Evolutionary conservation across 2,888 invertebrate genomes (phyloP).

Genomic region (Rotaria sp.): DNA sequence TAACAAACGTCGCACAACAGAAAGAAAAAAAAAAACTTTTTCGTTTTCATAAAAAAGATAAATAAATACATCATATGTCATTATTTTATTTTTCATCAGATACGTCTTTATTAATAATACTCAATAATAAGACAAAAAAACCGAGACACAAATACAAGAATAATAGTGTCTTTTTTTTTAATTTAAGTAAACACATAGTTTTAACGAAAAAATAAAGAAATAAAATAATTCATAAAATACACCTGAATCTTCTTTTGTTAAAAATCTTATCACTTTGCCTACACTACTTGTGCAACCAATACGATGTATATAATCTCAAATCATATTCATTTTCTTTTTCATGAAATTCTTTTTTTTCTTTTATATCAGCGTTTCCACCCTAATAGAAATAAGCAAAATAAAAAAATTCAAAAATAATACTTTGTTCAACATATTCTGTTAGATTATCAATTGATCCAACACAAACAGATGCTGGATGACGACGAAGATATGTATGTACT

Average conservation of each 20-base stretch:
- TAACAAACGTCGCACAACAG: not conserved
- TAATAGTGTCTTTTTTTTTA: not conserved
- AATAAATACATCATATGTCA: not conserved
- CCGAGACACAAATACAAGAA: not conserved
- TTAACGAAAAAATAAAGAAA: not conserved
- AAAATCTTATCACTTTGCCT: slow-evolving; percentile 88
- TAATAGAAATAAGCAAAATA: slow-evolving; percentile 65
- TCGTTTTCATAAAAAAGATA: not conserved
- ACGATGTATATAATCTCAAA: slow-evolving; percentile 67
- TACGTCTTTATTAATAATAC: not conserved
- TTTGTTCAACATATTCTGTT: slow-evolving; percentile 92
- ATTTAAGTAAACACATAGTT: not conserved
- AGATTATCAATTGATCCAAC: slow-evolving; percentile 94
- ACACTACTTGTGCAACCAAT: slow-evolving; percentile 97
- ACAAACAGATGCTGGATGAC: slow-evolving; percentile 93
- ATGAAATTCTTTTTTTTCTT: slow-evolving; percentile 64
- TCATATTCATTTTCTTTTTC: too few relatives aligned
- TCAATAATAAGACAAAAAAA: not conserved
- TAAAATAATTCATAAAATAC: slow-evolving; percentile 73
- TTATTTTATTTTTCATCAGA: not conserved
- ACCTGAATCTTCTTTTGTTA: slow-evolving; percentile 88
- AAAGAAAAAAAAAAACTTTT: not conserved
- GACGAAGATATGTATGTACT: slow-evolving; percentile 81
- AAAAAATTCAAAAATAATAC: slow-evolving; percentile 89
- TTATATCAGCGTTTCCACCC: slow-evolving; percentile 99